Conservation (phyloP, 2,888 invertebrate species). For the Osedax frankpressi region DNA sequence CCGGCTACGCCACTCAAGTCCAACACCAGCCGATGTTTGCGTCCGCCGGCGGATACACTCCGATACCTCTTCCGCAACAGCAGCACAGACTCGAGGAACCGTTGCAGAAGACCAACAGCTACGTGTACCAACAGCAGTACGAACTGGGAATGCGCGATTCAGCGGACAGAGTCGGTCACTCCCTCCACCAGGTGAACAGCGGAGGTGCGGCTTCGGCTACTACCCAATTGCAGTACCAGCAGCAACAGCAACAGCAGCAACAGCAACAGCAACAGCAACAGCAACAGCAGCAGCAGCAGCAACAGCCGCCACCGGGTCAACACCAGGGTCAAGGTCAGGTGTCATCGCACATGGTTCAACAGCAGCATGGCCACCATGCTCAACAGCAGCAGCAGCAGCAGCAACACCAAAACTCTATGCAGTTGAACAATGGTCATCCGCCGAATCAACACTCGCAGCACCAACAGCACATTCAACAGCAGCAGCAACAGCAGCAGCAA, state of each 20-base stretch:
- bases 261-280: not conserved
- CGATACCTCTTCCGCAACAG: not conserved
- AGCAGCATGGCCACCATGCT: not conserved
- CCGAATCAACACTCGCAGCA: not conserved
- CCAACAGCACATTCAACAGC: slow-evolving; percentile 5
- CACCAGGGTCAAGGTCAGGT: not conserved
- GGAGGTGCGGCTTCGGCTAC: not conserved
- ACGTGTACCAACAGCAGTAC: not conserved
- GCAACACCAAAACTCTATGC: not conserved
- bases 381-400: not conserved
- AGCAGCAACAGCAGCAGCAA: slow-evolving; percentile 1
- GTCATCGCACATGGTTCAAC: no score
- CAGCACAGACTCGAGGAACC: not conserved
- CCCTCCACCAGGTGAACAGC: not conserved
- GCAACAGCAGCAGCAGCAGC: not conserved
- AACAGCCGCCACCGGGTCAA: not conserved
- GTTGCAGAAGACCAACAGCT: no score
- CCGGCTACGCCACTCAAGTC: slow-evolving; percentile 15
- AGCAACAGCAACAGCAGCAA: not conserved
- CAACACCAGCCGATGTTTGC: not conserved
- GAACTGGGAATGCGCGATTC: not conserved
- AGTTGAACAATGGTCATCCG: not conserved
- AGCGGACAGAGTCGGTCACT: not conserved
- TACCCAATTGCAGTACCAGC: not conserved
- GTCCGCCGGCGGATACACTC: not conserved